Conservation (phyloP, 2,113 vertebrate species). For the Alethe castanea region DNA sequence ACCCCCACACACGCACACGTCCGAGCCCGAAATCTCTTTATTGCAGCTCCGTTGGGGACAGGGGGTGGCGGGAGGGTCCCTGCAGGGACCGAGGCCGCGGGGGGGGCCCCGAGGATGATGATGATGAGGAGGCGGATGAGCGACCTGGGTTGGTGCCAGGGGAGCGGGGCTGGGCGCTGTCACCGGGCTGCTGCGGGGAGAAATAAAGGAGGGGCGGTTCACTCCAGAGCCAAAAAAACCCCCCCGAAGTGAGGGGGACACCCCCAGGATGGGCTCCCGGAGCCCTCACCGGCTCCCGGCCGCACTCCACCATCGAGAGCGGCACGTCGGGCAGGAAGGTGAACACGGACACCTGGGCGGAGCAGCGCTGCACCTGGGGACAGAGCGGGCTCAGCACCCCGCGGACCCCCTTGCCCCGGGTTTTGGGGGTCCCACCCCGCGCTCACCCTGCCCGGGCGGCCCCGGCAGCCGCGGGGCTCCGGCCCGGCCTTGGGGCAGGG, state of each 20-base stretch:
- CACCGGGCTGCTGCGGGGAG: neutral
- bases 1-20: neutral
- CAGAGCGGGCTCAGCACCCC: neutral
- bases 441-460: slow-evolving; percentile 14
- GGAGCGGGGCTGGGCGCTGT: neutral
- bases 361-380: neutral
- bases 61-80: neutral
- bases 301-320: slow-evolving; percentile 48
- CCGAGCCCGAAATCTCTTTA: neutral
- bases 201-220: neutral
- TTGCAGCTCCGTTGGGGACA: neutral
- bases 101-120: neutral
- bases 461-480: neutral
- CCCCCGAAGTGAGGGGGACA: accelerated
- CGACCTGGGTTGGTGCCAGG: neutral
- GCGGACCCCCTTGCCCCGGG: neutral
- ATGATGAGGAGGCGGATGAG: accelerated
- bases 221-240: neutral
- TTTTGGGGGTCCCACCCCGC: neutral
- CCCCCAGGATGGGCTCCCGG: accelerated
- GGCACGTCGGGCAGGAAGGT: slow-evolving; percentile 51
- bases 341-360: slow-evolving; percentile 47
- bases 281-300: neutral
- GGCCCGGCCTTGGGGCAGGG: neutral
- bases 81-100: neutral